Conservation (phyloP, 2,888 invertebrate genomes). For the Deroplatys truncata region DNA sequence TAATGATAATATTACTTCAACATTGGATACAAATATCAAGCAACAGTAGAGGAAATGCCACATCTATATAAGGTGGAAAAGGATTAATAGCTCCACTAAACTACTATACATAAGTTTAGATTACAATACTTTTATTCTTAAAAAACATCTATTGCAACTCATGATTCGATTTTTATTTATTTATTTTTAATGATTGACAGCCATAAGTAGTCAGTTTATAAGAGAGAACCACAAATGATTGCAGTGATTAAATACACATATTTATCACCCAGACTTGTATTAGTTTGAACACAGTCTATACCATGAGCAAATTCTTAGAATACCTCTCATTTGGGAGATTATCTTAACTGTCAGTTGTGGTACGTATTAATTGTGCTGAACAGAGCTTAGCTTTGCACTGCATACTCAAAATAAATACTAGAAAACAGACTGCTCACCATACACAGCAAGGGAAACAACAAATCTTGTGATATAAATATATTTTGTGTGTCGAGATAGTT, state of each 20-base stretch:
- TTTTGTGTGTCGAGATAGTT: neutral
- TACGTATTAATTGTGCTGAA: neutral
- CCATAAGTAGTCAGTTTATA: neutral
- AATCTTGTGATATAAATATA: neutral
- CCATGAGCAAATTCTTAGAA: conserved; percentile 31
- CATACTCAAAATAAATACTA: neutral
- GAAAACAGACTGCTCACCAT: neutral
- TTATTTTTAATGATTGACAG: neutral
- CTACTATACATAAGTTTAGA: neutral
- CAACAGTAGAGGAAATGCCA: conserved; percentile 5
- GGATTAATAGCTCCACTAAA: neutral
- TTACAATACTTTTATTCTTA: neutral
- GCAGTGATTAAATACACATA: neutral
- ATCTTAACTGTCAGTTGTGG: neutral
- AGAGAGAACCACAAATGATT: neutral
- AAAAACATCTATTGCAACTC: neutral
- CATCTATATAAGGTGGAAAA: neutral
- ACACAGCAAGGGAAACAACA: neutral
- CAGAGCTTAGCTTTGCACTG: neutral
- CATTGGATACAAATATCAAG: conserved; percentile 13
- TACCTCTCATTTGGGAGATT: conserved; percentile 9
- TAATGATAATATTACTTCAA: conserved; percentile 3
- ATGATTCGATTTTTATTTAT: neutral
- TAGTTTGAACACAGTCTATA: conserved; percentile 29
- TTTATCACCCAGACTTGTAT: conserved; percentile 7